phyloP scores from a whole-genome alignment of 1,140 invertebrate genomes.

The Pectinophora gossypiella region DNA sequence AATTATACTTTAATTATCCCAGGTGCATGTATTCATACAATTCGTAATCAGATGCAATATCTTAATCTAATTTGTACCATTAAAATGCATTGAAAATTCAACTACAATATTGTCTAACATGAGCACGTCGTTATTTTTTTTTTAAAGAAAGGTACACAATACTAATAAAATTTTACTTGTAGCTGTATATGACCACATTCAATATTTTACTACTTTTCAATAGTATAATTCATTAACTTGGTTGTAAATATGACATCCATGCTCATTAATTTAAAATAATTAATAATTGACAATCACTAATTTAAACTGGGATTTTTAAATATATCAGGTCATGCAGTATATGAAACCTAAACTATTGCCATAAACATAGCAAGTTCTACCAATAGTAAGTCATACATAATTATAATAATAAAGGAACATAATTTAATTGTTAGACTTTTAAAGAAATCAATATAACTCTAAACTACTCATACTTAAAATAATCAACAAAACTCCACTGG shows the following conservation, averaged over 20 bases:
- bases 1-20: neutral
- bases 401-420: constrained; percentile 2
- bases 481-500: constrained; percentile 5
- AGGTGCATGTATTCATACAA: neutral
- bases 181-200: too few species aligned
- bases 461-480: neutral
- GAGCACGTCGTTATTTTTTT: too few species aligned
- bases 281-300: constrained; percentile 1
- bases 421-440: neutral
- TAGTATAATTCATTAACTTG: too few species aligned
- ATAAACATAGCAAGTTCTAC: constrained; percentile 1
- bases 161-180: too few species aligned
- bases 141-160: too few species aligned
- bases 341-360: neutral
- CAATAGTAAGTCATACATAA: neutral
- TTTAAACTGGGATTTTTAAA: neutral
- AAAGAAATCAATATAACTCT: neutral
- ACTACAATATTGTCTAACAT: constrained; percentile 51
- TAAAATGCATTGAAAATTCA: constrained; percentile 29
- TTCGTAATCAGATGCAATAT: neutral
- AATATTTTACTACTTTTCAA: too few species aligned
- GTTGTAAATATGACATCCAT: too few species aligned
- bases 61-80: constrained; percentile 61
- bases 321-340: too few species aligned
- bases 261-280: neutral